phyloP scores from a whole-genome alignment of 2,888 invertebrate genomes.

The Clivina fossor region DNA sequence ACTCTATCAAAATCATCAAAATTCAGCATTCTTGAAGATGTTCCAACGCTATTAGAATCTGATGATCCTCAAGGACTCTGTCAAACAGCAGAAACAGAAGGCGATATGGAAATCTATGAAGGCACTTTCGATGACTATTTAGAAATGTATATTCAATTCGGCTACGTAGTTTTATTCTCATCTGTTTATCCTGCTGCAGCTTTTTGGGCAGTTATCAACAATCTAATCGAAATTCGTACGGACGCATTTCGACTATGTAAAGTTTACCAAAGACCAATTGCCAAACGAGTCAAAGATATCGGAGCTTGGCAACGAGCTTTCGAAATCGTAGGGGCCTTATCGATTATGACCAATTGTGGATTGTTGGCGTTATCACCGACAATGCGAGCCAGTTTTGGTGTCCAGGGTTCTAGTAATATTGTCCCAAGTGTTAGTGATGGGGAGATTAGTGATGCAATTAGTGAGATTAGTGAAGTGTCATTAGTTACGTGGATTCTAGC shows the following conservation, averaged over 20 bases:
- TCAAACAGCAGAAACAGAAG: slow-evolving; percentile 58
- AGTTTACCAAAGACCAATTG: slow-evolving; percentile 68
- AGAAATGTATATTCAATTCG: slow-evolving; percentile 78
- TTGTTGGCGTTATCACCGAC: slow-evolving; percentile 69
- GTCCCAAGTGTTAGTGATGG: slow-evolving; percentile 45
- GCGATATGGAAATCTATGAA: slow-evolving; percentile 69
- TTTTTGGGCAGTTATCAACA: slow-evolving; percentile 72
- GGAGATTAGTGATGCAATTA: slow-evolving; percentile 38
- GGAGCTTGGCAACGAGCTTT: slow-evolving; percentile 77
- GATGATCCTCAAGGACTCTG: slow-evolving; percentile 56
- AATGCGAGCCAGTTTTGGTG: slow-evolving; percentile 50
- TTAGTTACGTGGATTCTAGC: slow-evolving; percentile 55
- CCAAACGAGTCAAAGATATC: slow-evolving; percentile 66
- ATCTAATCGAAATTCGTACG: slow-evolving; percentile 71
- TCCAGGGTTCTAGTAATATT: slow-evolving; percentile 46
- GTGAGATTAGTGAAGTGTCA: slow-evolving; percentile 4
- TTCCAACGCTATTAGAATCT: slow-evolving; percentile 51
- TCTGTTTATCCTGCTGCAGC: slow-evolving; percentile 76
- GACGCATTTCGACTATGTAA: slow-evolving; percentile 76
- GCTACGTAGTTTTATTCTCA: slow-evolving; percentile 76
- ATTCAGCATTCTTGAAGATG: slow-evolving; percentile 39
- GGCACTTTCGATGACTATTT: slow-evolving; percentile 77
- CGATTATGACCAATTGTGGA: slow-evolving; percentile 75
- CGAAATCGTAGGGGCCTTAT: slow-evolving; percentile 67
- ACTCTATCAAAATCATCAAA: too few relatives aligned